These are phyloP conservation scores for Camponotus floridanus DNA, from an alignment of 1,140 invertebrate species.

Conservation along the genomic window DNA sequence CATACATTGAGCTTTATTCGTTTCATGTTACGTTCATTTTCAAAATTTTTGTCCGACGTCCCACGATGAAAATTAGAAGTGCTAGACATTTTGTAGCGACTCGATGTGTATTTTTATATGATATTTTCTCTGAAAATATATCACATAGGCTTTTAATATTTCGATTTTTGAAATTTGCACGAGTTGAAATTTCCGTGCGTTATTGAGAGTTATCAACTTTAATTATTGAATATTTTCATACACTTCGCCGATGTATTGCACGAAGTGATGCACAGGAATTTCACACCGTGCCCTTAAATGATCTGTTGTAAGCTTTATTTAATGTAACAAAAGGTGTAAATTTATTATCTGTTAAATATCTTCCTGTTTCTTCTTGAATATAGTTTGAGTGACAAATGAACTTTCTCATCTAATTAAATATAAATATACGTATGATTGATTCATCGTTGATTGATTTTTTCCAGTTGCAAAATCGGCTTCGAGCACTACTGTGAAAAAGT, in stretches of 20 bases:
- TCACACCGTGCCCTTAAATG: slow-evolving; percentile 28
- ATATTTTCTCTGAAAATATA: slow-evolving; percentile 47
- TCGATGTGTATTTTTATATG: slow-evolving; percentile 21
- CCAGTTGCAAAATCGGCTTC: slow-evolving; percentile 84
- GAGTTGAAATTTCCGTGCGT: slow-evolving; percentile 40
- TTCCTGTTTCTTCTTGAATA: slow-evolving; percentile 28
- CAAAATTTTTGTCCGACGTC: slow-evolving; percentile 45
- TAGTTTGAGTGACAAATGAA: slow-evolving; percentile 49
- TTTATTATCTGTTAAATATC: slow-evolving; percentile 52
- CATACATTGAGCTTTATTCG: slow-evolving; percentile 7
- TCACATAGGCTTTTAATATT: slow-evolving; percentile 34
- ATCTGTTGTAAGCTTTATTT: slow-evolving; percentile 47
- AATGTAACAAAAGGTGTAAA: slow-evolving; percentile 15
- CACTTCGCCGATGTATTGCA: background rate
- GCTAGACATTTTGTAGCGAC: slow-evolving; percentile 58
- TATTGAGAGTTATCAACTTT: background rate
- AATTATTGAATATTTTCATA: background rate
- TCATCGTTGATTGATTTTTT: slow-evolving; percentile 75
- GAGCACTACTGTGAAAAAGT: slow-evolving; percentile 83
- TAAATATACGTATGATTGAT: slow-evolving; percentile 27
- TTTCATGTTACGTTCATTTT: slow-evolving; percentile 42
- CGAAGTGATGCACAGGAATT: slow-evolving; percentile 34
- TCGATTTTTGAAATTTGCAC: slow-evolving; percentile 43
- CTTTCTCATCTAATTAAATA: slow-evolving; percentile 5
- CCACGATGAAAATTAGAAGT: slow-evolving; percentile 48